Conservation (phyloP, 2,797 vertebrate genomes). For the Leptoclinus maculatus region DNA sequence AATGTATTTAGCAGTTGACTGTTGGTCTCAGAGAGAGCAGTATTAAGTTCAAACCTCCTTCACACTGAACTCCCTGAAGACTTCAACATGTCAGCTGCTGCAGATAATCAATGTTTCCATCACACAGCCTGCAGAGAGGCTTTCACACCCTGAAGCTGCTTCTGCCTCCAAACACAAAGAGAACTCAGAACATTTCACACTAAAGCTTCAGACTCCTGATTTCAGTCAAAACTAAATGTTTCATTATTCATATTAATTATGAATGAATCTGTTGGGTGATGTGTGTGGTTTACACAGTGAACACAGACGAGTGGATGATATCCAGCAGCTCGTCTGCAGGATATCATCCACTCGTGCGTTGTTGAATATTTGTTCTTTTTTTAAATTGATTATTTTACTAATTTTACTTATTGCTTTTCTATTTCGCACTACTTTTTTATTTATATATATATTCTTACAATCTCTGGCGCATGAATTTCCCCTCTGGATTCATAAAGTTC, state of each 20-base stretch:
- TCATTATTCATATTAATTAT: not conserved
- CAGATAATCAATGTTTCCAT: not conserved
- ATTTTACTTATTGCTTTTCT: no score
- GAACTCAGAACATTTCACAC: not conserved
- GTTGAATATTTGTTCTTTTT: no score
- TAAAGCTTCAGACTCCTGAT: not conserved
- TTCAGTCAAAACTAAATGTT: not conserved
- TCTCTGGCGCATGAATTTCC: no score
- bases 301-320: not conserved
- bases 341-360: no score
- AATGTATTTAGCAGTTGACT: not conserved
- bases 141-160: not conserved
- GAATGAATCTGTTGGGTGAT: not conserved
- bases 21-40: not conserved
- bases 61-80: conserved; percentile 3
- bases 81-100: not conserved
- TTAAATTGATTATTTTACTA: no score
- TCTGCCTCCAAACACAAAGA: not conserved
- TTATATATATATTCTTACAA: no score
- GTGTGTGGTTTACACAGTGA: not conserved
- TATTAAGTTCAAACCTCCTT: not conserved
- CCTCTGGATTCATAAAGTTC: no score
- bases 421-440: no score
- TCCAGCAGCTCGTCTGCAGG: no score
- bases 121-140: not conserved